Evolutionary conservation across 2,113 vertebrate genomes (phyloP).

Genomic region (Clupea harengus): DNA sequence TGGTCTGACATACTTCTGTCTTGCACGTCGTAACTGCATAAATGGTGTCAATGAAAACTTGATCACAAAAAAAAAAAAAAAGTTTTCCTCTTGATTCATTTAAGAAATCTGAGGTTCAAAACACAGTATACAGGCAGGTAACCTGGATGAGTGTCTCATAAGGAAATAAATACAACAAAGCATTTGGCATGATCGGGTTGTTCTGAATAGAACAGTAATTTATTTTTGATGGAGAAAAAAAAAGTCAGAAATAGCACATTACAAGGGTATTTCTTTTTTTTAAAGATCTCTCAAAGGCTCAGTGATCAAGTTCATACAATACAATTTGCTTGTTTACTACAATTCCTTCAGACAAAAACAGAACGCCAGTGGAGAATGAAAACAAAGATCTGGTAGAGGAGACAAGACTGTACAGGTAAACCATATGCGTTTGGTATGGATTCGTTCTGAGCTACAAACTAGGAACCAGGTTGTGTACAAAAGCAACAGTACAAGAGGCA

Average conservation of each 20-base stretch:
- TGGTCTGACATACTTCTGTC: too few species aligned
- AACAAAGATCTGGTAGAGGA: slow-evolving; percentile 38
- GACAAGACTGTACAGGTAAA: slow-evolving; percentile 65
- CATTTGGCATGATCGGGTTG: neutral
- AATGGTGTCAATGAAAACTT: too few species aligned
- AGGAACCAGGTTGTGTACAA: slow-evolving; percentile 40
- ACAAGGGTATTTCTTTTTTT: slow-evolving; percentile 60
- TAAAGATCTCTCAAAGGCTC: slow-evolving; percentile 74
- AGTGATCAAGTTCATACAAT: slow-evolving; percentile 73
- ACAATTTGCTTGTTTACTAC: slow-evolving; percentile 69
- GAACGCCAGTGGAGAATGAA: slow-evolving; percentile 35
- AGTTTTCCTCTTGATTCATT: too few species aligned
- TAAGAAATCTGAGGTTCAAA: neutral
- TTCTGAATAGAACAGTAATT: slow-evolving; percentile 71
- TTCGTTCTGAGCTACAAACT: slow-evolving; percentile 55
- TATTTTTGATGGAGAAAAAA: slow-evolving; percentile 72
- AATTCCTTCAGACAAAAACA: slow-evolving; percentile 66
- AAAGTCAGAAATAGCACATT: slow-evolving; percentile 70
- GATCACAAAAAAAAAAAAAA: too few species aligned
- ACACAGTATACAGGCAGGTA: neutral
- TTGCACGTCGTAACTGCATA: too few species aligned
- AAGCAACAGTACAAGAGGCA: slow-evolving; percentile 58
- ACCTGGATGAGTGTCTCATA: neutral
- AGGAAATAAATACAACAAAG: neutral
- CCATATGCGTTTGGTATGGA: slow-evolving; percentile 59